These are phyloP conservation scores for Chloebia gouldiae DNA, from an alignment of 2,113 vertebrate species.

Conservation along the genomic window DNA sequence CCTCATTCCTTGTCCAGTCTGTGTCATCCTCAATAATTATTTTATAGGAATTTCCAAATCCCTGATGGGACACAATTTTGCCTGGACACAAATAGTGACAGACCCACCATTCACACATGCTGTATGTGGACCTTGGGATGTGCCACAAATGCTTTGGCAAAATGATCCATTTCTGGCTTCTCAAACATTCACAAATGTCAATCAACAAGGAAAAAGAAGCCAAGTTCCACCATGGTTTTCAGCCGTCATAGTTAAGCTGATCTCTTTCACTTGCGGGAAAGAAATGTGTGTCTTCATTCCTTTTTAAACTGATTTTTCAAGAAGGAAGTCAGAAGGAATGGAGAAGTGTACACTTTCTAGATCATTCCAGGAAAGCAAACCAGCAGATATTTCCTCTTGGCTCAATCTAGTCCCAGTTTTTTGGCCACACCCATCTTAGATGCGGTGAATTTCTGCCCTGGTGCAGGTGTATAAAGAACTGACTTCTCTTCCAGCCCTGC, in stretches of 20 bases:
- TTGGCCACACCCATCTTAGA: background rate
- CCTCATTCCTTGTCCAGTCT: background rate
- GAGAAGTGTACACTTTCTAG: background rate
- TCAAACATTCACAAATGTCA: background rate
- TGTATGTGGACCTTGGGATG: accelerated
- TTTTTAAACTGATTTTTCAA: background rate
- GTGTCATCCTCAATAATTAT: background rate
- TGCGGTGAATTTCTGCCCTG: background rate
- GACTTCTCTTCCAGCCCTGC: background rate
- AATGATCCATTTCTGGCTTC: background rate
- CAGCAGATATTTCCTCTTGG: constrained; percentile 43
- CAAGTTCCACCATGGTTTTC: background rate
- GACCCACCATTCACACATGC: background rate
- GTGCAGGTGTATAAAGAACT: background rate
- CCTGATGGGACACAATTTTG: background rate
- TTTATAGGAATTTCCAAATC: background rate
- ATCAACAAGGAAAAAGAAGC: background rate
- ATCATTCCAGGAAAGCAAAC: background rate
- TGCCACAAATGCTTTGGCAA: background rate
- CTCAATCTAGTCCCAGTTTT: background rate
- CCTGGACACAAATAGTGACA: background rate
- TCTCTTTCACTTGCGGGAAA: background rate
- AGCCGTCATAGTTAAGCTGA: background rate
- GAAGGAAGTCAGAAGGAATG: background rate
- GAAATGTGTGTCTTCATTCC: background rate